Evolutionary conservation across 2,888 invertebrate species (phyloP), one percentile per base, ranked within the genome.

Genomic region (Amblyteles armatorius): DNA sequence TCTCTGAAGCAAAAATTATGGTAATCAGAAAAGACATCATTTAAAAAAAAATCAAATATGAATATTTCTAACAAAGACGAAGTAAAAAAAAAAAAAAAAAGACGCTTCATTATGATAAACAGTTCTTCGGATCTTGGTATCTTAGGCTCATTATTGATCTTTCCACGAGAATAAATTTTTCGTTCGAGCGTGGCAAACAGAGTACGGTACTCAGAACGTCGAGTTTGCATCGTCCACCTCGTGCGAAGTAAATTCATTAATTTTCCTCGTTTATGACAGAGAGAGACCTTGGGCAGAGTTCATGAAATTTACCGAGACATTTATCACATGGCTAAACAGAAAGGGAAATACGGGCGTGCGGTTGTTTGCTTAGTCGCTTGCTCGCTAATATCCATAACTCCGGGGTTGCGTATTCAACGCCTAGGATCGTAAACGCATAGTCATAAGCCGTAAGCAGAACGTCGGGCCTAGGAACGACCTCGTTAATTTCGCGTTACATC

Each of bases 401-500:
- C 44, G 50, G 19, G 60, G 65, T 65, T 60, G 74, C 65, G 69
- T 69, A 79, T 83, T 79, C 63, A 83, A 79, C 72, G 74, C 65
- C 79, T 40, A 40, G 69, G 36, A 72, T 79, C 60, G 55, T 74
- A 69, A 79, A 79, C 74, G 63, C 65, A 44, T 19, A 52, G 48
- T 50, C 44, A 48, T 40, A 63, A 79, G 60, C 40, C 19, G 44
- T 36, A 48, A 4, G 16, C 36, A n/a, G 16, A 52, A 50, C 67
- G 82, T 65, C 29, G 68, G 69, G 80, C 68, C 72, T 82, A 80
- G 85, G 82, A 85, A 79, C 82, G 72, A 82, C 76, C 82, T 86
- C 85, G 83, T 87, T 86, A 87, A 86, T 85, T 86, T 82, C 73
- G 73, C 85, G 74, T 87, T 82, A 83, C 55, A 72, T 44, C 52